A percentile compares a stretch with the other conserved stretches of the same genome.
Conservation (phyloP, 2,888 invertebrate genomes). For the Willowsia nigromaculata region DNA sequence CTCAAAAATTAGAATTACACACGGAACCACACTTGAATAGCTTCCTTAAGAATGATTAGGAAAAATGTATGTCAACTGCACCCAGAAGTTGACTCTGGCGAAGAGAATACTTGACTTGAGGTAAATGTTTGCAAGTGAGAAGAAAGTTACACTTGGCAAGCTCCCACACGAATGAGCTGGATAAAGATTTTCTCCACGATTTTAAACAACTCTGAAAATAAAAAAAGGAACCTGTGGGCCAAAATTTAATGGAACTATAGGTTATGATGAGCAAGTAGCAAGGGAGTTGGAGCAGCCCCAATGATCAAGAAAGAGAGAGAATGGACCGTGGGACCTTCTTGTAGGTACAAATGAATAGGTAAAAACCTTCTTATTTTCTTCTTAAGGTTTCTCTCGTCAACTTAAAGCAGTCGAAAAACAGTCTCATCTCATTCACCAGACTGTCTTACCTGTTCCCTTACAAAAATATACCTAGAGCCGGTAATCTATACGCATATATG, state of each 20-base stretch:
- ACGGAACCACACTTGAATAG: not conserved
- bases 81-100: not conserved
- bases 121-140: conserved; percentile 11
- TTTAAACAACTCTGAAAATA: conserved; percentile 49
- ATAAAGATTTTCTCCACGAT: conserved; percentile 31
- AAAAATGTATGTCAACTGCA: not conserved
- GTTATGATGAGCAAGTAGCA: not conserved
- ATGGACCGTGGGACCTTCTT: conserved; percentile 42
- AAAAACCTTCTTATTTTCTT: conserved; percentile 43
- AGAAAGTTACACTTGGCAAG: conserved; percentile 52
- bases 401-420: conserved; percentile 33
- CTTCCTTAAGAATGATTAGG: not conserved
- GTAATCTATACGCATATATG: not conserved
- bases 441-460: conserved; percentile 4
- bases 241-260: conserved; percentile 31
- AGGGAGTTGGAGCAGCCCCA: not conserved
- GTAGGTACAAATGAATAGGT: conserved; percentile 28
- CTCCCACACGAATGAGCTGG: conserved; percentile 54
- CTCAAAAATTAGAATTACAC: not conserved
- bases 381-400: conserved; percentile 51
- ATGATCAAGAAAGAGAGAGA: not conserved
- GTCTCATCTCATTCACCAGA: not conserved
- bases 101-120: not conserved
- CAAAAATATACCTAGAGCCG: not conserved
- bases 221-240: conserved; percentile 43